phyloP scores from a whole-genome alignment of 2,113 vertebrate species.

The Eulacestoma nigropectus region DNA sequence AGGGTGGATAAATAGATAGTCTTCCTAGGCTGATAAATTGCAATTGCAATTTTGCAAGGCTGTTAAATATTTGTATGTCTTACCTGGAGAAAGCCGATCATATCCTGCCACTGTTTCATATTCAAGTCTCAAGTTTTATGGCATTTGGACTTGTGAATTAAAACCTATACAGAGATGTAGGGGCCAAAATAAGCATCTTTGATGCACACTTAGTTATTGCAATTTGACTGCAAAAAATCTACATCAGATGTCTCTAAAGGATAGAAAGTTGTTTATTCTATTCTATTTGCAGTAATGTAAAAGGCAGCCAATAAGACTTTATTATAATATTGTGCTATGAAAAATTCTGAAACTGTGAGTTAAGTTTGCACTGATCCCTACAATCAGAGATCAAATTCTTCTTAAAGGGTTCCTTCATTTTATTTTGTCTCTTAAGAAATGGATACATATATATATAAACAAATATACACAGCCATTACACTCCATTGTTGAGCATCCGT shows the following conservation, averaged over 20 bases:
- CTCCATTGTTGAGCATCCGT: slow-evolving; percentile 37
- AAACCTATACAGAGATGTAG: background rate
- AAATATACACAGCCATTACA: background rate
- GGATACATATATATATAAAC: background rate
- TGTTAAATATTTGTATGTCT: slow-evolving; percentile 29
- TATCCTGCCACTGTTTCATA: slow-evolving; percentile 39
- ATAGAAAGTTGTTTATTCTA: background rate
- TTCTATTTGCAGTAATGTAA: background rate
- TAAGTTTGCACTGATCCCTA: slow-evolving; percentile 32
- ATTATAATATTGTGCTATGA: background rate
- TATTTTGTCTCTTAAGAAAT: slow-evolving; percentile 23
- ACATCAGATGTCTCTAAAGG: background rate
- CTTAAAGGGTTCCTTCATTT: background rate
- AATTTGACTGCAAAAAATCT: background rate
- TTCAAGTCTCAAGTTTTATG: slow-evolving; percentile 46
- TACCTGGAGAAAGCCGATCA: background rate
- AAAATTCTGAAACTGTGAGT: slow-evolving; percentile 37
- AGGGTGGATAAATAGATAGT: slow-evolving; percentile 19
- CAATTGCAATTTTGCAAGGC: slow-evolving; percentile 18
- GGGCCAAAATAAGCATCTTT: slow-evolving; percentile 26
- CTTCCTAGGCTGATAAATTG: slow-evolving; percentile 44
- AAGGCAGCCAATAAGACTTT: background rate
- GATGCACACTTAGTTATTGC: background rate
- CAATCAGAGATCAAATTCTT: slow-evolving; percentile 1
- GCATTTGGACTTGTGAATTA: slow-evolving; percentile 16